Evolutionary conservation across 2,797 vertebrate genomes (phyloP).

Genomic region (Enteromius viviparus): DNA sequence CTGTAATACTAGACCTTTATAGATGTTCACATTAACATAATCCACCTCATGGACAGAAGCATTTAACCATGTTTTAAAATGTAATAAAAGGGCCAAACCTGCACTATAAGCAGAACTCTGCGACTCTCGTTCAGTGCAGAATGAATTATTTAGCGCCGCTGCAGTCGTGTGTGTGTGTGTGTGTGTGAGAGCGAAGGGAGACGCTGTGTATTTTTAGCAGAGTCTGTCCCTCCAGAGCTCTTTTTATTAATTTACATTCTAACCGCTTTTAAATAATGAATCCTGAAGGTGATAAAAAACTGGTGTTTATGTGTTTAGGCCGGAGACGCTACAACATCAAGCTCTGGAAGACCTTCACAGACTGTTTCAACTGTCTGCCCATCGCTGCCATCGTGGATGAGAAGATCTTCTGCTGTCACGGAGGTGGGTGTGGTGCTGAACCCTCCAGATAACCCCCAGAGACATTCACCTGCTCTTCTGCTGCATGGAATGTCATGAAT

Average conservation of each 20-base stretch:
- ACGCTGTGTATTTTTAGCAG: conserved; percentile 44
- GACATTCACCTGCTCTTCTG: conserved; percentile 83
- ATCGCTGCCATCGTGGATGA: not conserved
- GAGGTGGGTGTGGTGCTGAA: conserved; percentile 58
- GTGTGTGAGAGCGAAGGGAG: conserved; percentile 6
- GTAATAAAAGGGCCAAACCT: not conserved
- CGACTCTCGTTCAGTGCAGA: not conserved
- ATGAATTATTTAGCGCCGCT: conserved; percentile 26
- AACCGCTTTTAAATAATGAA: not conserved
- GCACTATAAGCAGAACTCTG: not conserved
- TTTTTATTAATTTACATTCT: conserved; percentile 28
- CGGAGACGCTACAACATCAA: conserved; percentile 87
- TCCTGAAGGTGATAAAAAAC: not conserved
- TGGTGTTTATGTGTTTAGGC: conserved; percentile 73
- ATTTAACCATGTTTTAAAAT: not conserved
- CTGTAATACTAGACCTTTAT: not conserved
- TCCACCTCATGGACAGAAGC: conserved; percentile 5
- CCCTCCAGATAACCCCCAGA: conserved; percentile 85
- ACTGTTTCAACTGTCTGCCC: conserved; percentile 16
- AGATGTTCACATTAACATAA: not conserved
- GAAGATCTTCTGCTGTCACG: conserved; percentile 22
- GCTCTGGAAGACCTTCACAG: conserved; percentile 22
- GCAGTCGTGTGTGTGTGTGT: not conserved
- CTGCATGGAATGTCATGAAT: not conserved
- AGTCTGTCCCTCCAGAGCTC: conserved; percentile 24